Percentiles rank a stretch among this genome's conserved stretches.
These are phyloP conservation scores for Eospalax fontanierii DNA, from an alignment of 2,797 vertebrate species.

Conservation along the genomic window DNA sequence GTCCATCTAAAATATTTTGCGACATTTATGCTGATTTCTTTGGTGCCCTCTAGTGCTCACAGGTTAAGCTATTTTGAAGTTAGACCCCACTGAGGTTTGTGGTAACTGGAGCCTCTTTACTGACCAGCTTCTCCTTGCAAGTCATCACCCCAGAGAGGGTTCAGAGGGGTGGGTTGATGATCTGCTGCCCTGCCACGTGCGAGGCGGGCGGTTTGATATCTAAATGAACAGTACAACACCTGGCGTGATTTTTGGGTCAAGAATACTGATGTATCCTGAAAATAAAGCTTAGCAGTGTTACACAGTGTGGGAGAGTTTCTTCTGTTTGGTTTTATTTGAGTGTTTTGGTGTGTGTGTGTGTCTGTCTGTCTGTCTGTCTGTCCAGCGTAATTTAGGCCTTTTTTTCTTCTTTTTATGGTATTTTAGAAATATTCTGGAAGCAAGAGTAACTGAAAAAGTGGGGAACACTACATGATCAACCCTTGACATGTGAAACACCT, in stretches of 20 bases:
- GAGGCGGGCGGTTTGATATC: background rate
- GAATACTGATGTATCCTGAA: background rate
- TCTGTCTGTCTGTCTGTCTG: background rate
- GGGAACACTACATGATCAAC: background rate
- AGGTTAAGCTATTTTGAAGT: background rate
- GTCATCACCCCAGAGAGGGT: background rate
- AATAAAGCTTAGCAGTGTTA: background rate
- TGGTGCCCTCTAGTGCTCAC: constrained; percentile 30
- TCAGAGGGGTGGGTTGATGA: background rate
- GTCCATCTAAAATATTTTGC: background rate
- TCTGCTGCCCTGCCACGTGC: background rate
- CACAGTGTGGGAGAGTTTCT: background rate
- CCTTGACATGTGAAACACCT: no score
- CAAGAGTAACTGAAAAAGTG: background rate
- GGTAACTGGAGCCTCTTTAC: no score
- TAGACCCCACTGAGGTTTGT: no score
- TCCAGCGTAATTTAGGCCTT: background rate
- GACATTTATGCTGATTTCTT: background rate
- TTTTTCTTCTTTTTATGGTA: background rate
- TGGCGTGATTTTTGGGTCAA: background rate
- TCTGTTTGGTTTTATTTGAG: background rate
- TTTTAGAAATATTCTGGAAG: background rate
- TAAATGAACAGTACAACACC: no score
- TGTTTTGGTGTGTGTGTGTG: background rate
- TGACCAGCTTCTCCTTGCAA: background rate